Evolutionary conservation across 1,140 invertebrate genomes (phyloP), one percentile per base, ranked within the genome.

Genomic region (Bilobella aurantiaca): DNA sequence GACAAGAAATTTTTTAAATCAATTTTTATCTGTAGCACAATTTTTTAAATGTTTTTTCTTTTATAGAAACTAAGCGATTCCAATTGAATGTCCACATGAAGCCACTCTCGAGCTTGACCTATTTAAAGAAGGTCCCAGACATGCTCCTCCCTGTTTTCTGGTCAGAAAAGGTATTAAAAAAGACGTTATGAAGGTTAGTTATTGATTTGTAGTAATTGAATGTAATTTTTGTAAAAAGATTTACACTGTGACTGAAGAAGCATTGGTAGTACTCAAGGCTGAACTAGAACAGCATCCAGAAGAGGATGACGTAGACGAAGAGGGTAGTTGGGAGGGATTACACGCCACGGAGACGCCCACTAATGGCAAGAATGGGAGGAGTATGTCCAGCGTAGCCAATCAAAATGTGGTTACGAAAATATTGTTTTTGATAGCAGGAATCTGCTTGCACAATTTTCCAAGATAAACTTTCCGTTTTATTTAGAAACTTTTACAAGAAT

Each of bases 111-210:
- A 68, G 28, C 0, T 70, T 78, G 3, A 74, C 77, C 0, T 74
- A 79, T 31, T 69, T 82, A 29, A 71, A 70, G 5, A 74, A 74
- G 1, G 78, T 82, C 0, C 73, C 71, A 16, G 78, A 79, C 18
- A 78, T 80, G 3, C 71, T 81, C 25, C 79, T 82, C 67, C 82
- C 81, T 0, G 62, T 82, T 28, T 47, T 82, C 0, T 83, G 81
- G 82, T 72, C 82, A 29, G 81, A 83, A 71, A 80, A 81, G 76
- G 80, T 81, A n/a, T n/a, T n/a, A n/a, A n/a, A n/a, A 75, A 62
- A 58, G 49, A 42, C 34, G 8, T 42, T 42, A 42, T 42, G 8
- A 23, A 53, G 49, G 21, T 5, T 53, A 18, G 49, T 16, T 53
- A 8, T 53, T 8, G 12, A 12, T 14, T 12, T 23, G 14, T 18